These are phyloP conservation scores for Rhopilema esculentum DNA, from an alignment of 30 jellyfish, hydroid and myxozoan genomes.

Conservation along the genomic window DNA sequence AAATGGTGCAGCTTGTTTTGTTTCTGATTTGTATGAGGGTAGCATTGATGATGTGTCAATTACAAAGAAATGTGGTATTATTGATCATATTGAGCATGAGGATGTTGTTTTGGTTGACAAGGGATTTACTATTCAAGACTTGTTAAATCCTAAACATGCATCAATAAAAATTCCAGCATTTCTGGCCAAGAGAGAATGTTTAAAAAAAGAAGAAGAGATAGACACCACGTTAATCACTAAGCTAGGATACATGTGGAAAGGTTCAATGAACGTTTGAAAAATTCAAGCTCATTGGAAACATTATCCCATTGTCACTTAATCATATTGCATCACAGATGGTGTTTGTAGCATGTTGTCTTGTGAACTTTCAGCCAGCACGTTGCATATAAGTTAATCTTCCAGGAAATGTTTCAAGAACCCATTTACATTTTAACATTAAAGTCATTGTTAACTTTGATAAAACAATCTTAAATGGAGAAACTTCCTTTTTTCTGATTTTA, in stretches of 20 bases:
- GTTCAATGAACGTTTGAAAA: conserved; percentile 2
- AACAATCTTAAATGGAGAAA: too few relatives aligned
- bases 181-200: background rate
- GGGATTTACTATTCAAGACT: background rate
- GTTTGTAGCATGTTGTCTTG: conserved; percentile 11
- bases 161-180: background rate
- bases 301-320: background rate
- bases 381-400: background rate
- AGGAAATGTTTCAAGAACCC: too few relatives aligned
- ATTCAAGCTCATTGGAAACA: background rate
- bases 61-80: conserved; percentile 60
- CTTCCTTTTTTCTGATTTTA: too few relatives aligned
- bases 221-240: background rate
- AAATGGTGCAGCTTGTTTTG: conserved; percentile 76
- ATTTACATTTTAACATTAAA: too few relatives aligned
- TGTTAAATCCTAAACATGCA: background rate
- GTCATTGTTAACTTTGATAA: too few relatives aligned
- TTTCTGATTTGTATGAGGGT: conserved; percentile 76
- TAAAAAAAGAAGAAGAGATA: background rate
- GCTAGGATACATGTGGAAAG: conserved; percentile 5
- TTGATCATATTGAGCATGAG: conserved; percentile 45
- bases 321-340: conserved; percentile 12
- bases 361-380: conserved; percentile 13
- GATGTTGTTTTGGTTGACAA: conserved; percentile 69
- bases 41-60: conserved; percentile 64